These are phyloP conservation scores for Hemicentrotus pulcherrimus DNA, from an alignment of 35 echinoderm and acorn worm species.

Conservation along the genomic window DNA sequence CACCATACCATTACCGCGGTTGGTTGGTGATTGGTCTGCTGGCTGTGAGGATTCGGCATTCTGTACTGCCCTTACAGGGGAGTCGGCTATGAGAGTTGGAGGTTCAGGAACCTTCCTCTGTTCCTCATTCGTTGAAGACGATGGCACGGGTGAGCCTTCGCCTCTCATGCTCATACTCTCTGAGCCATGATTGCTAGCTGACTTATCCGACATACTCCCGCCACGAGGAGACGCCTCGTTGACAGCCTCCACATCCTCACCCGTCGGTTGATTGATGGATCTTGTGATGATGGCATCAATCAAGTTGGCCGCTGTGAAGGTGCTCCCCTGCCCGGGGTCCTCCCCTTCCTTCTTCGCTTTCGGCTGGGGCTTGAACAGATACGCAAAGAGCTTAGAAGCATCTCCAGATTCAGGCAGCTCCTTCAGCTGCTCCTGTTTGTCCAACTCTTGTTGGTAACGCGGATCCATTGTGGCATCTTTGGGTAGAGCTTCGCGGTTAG, in stretches of 20 bases:
- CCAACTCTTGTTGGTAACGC: neutral
- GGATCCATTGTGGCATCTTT: neutral
- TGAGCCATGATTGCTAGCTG: slow-evolving; percentile 9
- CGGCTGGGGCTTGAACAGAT: slow-evolving; percentile 57
- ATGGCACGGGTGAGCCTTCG: slow-evolving; percentile 24
- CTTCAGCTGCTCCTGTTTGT: slow-evolving; percentile 46
- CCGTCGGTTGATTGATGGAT: slow-evolving; percentile 75
- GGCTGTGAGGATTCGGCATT: slow-evolving; percentile 15
- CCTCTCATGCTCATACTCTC: slow-evolving; percentile 27
- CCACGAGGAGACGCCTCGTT: slow-evolving; percentile 6
- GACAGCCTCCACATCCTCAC: slow-evolving; percentile 45
- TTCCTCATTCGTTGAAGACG: slow-evolving; percentile 31
- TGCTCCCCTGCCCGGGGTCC: slow-evolving; percentile 34
- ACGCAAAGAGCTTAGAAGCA: slow-evolving; percentile 61
- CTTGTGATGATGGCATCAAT: slow-evolving; percentile 85
- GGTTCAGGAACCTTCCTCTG: neutral
- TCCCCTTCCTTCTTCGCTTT: slow-evolving; percentile 25
- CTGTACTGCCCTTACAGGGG: neutral
- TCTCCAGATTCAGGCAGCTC: slow-evolving; percentile 33
- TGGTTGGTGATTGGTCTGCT: neutral
- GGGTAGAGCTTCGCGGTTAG: neutral
- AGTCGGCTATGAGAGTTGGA: neutral
- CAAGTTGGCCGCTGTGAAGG: slow-evolving; percentile 74
- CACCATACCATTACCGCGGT: neutral
- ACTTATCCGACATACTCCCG: slow-evolving; percentile 24